phyloP scores from a whole-genome alignment of 1,140 invertebrate genomes.

The Campoletis sonorensis region DNA sequence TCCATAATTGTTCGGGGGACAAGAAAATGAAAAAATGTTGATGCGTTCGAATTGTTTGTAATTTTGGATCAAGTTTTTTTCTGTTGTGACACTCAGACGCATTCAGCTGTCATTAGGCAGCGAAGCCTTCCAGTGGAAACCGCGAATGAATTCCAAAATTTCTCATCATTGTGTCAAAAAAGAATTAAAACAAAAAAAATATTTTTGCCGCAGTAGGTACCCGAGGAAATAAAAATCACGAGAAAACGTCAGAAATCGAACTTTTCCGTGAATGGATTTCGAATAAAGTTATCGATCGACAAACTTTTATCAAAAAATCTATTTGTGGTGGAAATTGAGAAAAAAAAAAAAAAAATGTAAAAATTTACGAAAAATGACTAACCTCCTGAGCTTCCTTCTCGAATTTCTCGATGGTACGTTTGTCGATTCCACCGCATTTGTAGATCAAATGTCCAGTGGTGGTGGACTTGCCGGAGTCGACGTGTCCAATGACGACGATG shows the following conservation, averaged over 20 bases:
- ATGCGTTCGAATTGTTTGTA: too few relatives aligned
- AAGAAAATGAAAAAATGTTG: neutral
- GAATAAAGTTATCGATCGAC: too few relatives aligned
- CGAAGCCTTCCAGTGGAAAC: conserved; percentile 56
- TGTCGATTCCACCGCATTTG: conserved; percentile 99
- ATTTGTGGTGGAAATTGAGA: neutral
- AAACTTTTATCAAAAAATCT: neutral
- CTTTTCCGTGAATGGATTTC: too few relatives aligned
- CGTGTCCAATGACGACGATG: conserved; percentile 99
- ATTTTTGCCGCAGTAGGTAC: neutral
- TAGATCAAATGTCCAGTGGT: conserved; percentile 99
- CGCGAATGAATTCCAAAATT: conserved; percentile 52
- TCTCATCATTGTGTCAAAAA: conserved; percentile 51
- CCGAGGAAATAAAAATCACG: too few relatives aligned
- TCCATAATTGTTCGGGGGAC: too few relatives aligned
- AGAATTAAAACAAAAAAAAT: neutral
- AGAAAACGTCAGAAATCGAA: too few relatives aligned
- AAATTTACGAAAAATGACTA: conserved; percentile 77
- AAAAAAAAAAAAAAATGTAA: conserved; percentile 41
- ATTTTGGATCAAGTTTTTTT: too few relatives aligned
- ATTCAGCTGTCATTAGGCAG: conserved; percentile 49
- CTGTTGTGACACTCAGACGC: conserved; percentile 49
- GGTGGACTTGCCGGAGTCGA: conserved; percentile 99
- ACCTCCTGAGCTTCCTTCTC: conserved; percentile 99
- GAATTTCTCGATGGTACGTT: conserved; percentile 99